Conservation (phyloP, 2,797 vertebrate genomes). For the Myripristis murdjan region DNA sequence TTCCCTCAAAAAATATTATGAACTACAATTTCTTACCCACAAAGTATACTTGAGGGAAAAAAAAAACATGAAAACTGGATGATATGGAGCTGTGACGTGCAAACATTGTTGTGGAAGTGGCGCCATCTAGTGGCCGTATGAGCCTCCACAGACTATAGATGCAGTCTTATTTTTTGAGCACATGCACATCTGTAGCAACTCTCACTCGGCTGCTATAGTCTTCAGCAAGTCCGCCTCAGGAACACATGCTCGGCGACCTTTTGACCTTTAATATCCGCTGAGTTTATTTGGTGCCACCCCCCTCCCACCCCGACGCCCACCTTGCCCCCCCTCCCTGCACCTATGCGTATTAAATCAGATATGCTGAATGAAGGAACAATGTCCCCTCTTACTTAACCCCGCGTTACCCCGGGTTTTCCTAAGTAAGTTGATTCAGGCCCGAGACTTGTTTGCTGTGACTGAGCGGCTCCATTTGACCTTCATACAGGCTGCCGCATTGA, state of each 20-base stretch:
- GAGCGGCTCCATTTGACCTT: conserved; percentile 46
- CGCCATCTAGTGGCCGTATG: conserved; percentile 34
- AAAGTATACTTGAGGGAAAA: too few relatives aligned
- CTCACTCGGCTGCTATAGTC: conserved; percentile 41
- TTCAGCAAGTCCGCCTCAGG: conserved; percentile 50
- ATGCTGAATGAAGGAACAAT: conserved; percentile 55
- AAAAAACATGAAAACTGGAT: too few relatives aligned
- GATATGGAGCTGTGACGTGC: too few relatives aligned
- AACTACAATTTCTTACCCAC: too few relatives aligned
- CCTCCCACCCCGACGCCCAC: not conserved
- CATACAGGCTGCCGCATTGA: conserved; percentile 8
- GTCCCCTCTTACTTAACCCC: conserved; percentile 57
- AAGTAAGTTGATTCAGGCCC: conserved; percentile 60
- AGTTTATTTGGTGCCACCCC: conserved; percentile 60
- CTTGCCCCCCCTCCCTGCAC: conserved; percentile 8
- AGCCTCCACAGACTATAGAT: not conserved
- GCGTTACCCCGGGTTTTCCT: conserved; percentile 63
- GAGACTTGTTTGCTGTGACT: conserved; percentile 65
- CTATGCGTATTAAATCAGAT: conserved; percentile 80
- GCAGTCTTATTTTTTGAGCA: not conserved
- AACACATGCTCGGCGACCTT: conserved; percentile 75
- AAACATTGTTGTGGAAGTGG: not conserved
- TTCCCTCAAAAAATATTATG: too few relatives aligned
- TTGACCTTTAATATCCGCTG: conserved; percentile 83
- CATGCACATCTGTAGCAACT: not conserved